Percentiles rank a stretch among this genome's conserved stretches.
phyloP scores from a whole-genome alignment of 2,113 vertebrate genomes.

The Hemiscyllium ocellatum region DNA sequence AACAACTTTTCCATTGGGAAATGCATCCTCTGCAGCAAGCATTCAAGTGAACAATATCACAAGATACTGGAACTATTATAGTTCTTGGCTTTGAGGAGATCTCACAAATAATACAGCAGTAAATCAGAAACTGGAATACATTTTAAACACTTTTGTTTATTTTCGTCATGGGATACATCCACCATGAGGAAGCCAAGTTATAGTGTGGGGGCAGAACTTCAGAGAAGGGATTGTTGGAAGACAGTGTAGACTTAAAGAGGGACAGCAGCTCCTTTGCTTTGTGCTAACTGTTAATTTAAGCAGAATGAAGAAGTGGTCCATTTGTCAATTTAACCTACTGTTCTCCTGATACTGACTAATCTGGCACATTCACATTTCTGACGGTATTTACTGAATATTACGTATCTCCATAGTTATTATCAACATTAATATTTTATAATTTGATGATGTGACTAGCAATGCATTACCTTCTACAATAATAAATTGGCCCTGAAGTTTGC shows the following conservation, averaged over 20 bases:
- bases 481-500: background rate
- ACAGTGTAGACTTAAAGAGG: background rate
- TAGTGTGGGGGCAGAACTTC: background rate
- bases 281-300: background rate
- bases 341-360: background rate
- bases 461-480: background rate
- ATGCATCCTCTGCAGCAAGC: background rate
- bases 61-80: background rate
- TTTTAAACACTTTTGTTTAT: background rate
- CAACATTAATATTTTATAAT: background rate
- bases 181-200: background rate
- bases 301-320: background rate
- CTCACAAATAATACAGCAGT: background rate
- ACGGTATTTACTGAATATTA: background rate
- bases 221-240: background rate
- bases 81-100: background rate
- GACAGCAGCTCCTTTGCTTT: background rate
- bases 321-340: background rate
- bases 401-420: background rate
- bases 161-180: background rate
- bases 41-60: background rate
- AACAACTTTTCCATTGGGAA: background rate
- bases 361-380: background rate
- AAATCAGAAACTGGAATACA: background rate
- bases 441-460: background rate